A percentile compares a stretch with the other conserved stretches of the same genome.
These are phyloP conservation scores for Zeugodacus cucurbitae DNA, from an alignment of 1,140 invertebrate species.

Conservation along the genomic window DNA sequence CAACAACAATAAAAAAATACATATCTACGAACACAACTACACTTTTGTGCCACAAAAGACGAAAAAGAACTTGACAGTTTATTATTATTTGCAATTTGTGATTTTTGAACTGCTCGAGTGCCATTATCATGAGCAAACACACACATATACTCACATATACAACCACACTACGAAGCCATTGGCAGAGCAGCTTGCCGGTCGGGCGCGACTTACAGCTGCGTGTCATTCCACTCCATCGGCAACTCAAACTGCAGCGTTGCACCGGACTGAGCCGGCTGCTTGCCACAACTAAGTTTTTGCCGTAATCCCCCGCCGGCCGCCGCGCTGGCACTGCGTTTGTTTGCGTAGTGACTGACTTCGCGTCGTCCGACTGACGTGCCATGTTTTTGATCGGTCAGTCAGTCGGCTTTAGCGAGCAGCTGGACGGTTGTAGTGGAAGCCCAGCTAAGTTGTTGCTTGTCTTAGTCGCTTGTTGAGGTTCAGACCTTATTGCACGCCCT, in stretches of 20 bases:
- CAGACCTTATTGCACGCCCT: background rate
- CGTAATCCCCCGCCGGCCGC: background rate
- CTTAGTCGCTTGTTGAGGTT: background rate
- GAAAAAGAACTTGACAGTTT: constrained; percentile 21
- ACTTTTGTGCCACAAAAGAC: background rate
- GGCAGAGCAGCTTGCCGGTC: background rate
- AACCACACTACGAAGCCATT: background rate
- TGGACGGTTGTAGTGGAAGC: background rate
- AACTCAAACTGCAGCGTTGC: background rate
- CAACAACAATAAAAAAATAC: background rate
- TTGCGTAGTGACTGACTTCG: background rate
- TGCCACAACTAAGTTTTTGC: background rate
- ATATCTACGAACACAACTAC: background rate
- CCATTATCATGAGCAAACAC: background rate
- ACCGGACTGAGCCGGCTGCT: background rate
- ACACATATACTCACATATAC: background rate
- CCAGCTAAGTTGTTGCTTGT: background rate
- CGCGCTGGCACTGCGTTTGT: background rate
- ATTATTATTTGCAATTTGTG: constrained; percentile 32
- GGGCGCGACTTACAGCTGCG: background rate
- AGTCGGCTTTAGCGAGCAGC: background rate
- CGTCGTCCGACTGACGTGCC: background rate
- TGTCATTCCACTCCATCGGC: constrained; percentile 25
- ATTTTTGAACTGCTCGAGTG: constrained; percentile 23
- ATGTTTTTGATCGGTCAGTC: background rate